phyloP scores from a whole-genome alignment of 2,888 invertebrate species.

The Phortica magna region DNA sequence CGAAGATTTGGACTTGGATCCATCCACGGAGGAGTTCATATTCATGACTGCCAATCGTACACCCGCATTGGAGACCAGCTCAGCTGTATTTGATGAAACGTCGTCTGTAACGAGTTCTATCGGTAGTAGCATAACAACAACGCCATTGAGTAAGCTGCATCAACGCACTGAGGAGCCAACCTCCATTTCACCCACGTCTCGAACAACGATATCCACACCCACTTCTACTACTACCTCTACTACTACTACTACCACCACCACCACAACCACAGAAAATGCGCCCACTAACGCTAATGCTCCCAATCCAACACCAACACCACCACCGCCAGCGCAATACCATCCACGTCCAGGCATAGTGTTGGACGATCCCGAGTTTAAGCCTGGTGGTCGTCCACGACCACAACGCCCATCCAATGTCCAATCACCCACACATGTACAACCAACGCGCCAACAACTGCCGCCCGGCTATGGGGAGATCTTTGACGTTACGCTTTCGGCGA shows the following conservation, averaged over 20 bases:
- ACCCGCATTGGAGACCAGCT: slow-evolving; percentile 63
- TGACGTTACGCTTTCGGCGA: slow-evolving; percentile 92
- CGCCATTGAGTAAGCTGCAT: slow-evolving; percentile 47
- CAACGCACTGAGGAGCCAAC: slow-evolving; percentile 51
- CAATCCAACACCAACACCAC: slow-evolving; percentile 52
- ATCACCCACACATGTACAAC: slow-evolving; percentile 73
- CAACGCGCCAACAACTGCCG: slow-evolving; percentile 77
- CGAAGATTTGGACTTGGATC: slow-evolving; percentile 61
- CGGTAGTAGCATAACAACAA: slow-evolving; percentile 53
- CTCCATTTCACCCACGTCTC: slow-evolving; percentile 54
- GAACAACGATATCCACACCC: slow-evolving; percentile 50
- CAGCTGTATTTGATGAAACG: background rate
- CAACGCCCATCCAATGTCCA: slow-evolving; percentile 64
- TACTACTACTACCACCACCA: slow-evolving; percentile 53
- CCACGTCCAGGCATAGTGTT: slow-evolving; percentile 91
- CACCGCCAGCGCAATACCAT: slow-evolving; percentile 80
- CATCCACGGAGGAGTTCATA: slow-evolving; percentile 74
- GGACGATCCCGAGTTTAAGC: slow-evolving; percentile 90
- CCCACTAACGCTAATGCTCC: slow-evolving; percentile 48
- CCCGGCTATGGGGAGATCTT: slow-evolving; percentile 88
- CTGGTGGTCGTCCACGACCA: slow-evolving; percentile 78
- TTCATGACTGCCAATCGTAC: slow-evolving; percentile 75
- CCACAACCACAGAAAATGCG: slow-evolving; percentile 50
- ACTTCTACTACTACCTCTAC: slow-evolving; percentile 57
- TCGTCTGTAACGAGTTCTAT: background rate